These are phyloP conservation scores for Macroramphosus scolopax DNA, from an alignment of 2,797 vertebrate species.

Conservation along the genomic window DNA sequence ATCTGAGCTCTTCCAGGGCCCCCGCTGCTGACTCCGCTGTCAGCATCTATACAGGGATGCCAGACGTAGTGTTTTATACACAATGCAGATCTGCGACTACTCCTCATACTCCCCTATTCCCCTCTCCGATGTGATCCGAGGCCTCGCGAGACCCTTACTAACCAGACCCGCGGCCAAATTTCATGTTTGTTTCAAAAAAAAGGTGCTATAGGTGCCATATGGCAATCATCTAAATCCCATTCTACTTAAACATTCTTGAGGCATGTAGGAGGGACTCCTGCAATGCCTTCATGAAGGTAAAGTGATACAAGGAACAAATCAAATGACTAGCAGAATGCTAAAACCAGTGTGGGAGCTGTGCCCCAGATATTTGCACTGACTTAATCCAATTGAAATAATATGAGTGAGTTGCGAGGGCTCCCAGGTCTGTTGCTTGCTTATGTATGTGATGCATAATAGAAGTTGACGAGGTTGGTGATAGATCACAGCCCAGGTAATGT, in stretches of 20 bases:
- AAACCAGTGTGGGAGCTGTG: conserved; percentile 63
- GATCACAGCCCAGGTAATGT: conserved; percentile 80
- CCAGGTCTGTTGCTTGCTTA: conserved; percentile 69
- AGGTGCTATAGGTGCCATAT: conserved; percentile 50
- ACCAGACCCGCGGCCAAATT: conserved; percentile 29
- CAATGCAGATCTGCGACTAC: conserved; percentile 30
- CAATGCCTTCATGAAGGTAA: conserved; percentile 54
- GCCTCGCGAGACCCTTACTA: conserved; percentile 16
- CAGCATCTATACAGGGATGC: conserved; percentile 66
- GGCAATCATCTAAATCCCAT: conserved; percentile 47
- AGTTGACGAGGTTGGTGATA: conserved; percentile 79
- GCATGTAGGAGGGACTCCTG: conserved; percentile 46
- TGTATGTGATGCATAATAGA: conserved; percentile 75
- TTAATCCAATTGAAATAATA: conserved; percentile 72
- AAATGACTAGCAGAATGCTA: conserved; percentile 66
- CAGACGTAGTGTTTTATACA: conserved; percentile 34
- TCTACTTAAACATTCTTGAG: conserved; percentile 43
- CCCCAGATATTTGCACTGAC: conserved; percentile 68
- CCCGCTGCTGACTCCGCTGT: conserved; percentile 74
- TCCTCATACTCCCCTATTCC: conserved; percentile 27
- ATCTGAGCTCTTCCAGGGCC: conserved; percentile 86
- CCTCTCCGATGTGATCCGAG: conserved; percentile 34
- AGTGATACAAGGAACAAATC: conserved; percentile 64
- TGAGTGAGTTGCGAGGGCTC: conserved; percentile 70
- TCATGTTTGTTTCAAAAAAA: conserved; percentile 43